Evolutionary conservation across 2,888 invertebrate species (phyloP).

Genomic region (Microchrysa polita): DNA sequence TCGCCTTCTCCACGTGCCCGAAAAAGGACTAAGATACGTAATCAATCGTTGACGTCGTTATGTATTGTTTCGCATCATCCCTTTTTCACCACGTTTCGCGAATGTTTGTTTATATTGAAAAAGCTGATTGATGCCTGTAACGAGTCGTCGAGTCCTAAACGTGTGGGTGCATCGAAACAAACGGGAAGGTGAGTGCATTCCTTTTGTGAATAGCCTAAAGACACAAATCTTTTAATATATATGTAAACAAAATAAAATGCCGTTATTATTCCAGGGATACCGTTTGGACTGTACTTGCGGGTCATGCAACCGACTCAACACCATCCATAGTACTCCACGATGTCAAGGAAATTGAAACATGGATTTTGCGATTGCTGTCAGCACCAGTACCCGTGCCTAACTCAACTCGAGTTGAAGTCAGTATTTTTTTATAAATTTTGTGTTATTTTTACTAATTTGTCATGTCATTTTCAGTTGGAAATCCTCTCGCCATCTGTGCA

Average conservation of each 20-base stretch:
- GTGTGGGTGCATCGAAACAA: slow-evolving; percentile 89
- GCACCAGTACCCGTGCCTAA: slow-evolving; percentile 98
- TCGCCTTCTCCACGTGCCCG: slow-evolving; percentile 86
- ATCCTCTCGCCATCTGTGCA: slow-evolving; percentile 87
- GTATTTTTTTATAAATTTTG: not conserved
- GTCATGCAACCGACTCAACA: slow-evolving; percentile 80
- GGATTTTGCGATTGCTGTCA: slow-evolving; percentile 95
- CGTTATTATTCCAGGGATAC: slow-evolving; percentile 76
- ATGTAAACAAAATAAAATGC: not conserved
- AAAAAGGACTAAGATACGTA: slow-evolving; percentile 83
- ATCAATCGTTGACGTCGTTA: slow-evolving; percentile 94
- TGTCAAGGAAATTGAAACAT: slow-evolving; percentile 97
- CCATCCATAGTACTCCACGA: slow-evolving; percentile 93
- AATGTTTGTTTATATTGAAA: slow-evolving; percentile 95
- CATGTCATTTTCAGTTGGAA: slow-evolving; percentile 67
- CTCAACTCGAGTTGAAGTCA: slow-evolving; percentile 80
- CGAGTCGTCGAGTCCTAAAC: slow-evolving; percentile 88
- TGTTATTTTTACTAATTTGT: too few relatives aligned
- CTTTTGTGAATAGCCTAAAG: too few relatives aligned
- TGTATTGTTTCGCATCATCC: slow-evolving; percentile 99
- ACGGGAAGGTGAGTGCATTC: slow-evolving; percentile 76
- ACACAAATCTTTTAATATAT: too few relatives aligned
- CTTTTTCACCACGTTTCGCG: slow-evolving; percentile 97
- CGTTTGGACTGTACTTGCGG: slow-evolving; percentile 95
- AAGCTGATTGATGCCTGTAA: slow-evolving; percentile 98